Conservation (phyloP, 2,797 vertebrate genomes). For the Geotrypetes seraphini region DNA sequence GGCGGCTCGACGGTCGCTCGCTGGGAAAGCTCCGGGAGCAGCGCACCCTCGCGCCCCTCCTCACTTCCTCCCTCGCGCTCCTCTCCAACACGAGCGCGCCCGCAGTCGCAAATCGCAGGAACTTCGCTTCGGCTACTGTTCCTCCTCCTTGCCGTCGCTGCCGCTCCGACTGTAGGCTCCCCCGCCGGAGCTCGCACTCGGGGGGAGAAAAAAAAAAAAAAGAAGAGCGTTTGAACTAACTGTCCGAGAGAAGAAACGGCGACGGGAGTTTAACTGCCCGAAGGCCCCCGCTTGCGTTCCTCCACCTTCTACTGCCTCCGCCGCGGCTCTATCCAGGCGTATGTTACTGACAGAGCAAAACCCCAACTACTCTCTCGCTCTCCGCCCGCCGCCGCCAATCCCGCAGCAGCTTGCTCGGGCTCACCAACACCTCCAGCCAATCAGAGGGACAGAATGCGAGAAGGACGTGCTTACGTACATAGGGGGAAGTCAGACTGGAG, state of each 20-base stretch:
- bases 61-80: constrained; percentile 23
- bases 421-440: constrained; percentile 83
- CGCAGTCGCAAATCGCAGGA: constrained; percentile 38
- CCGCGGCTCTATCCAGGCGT: constrained; percentile 64
- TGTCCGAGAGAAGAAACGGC: no score
- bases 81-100: constrained; percentile 41
- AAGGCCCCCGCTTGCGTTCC: constrained; percentile 16
- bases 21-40: constrained; percentile 15
- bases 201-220: no score
- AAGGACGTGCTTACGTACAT: no score
- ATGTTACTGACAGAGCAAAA: constrained; percentile 88
- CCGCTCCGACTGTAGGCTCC: constrained; percentile 50
- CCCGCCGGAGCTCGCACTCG: no score
- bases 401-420: constrained; percentile 57
- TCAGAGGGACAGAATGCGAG: constrained; percentile 53
- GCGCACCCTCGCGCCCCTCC: constrained; percentile 10
- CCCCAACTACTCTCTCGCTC: constrained; percentile 69
- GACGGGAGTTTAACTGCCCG: no score
- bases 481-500: constrained; percentile 1
- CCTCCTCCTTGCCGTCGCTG: constrained; percentile 49
- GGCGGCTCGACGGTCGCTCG: neutral
- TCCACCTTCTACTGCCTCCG: constrained; percentile 15
- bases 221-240: no score
- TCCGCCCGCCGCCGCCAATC: constrained; percentile 79
- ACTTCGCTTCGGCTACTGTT: constrained; percentile 36